A percentile compares a stretch with the other conserved stretches of the same genome.
phyloP scores from a whole-genome alignment of 2,113 vertebrate species.

The Collichthys lucidus region DNA sequence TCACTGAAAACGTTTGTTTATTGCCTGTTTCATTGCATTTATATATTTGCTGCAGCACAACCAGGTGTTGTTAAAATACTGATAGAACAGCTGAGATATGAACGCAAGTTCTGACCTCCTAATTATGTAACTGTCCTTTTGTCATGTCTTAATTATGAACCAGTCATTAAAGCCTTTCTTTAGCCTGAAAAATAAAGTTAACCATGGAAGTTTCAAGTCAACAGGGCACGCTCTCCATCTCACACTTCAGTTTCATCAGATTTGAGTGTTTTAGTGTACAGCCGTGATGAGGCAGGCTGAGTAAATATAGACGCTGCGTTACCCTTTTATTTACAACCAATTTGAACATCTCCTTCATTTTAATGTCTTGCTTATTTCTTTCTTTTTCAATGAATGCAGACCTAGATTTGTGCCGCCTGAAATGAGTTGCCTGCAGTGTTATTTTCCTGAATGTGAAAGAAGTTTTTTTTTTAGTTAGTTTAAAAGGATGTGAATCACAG shows the following conservation, averaged over 20 bases:
- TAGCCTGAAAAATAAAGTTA: not conserved
- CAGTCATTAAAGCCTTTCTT: not conserved
- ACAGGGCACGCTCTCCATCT: not conserved
- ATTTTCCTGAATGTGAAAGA: constrained; percentile 5
- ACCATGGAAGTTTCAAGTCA: not conserved
- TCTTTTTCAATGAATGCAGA: not conserved
- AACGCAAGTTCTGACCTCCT: not conserved
- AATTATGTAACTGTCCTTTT: not conserved
- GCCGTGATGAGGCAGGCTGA: not conserved
- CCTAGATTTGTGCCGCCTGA: not conserved
- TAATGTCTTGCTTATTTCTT: not conserved
- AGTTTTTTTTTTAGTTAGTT: not conserved
- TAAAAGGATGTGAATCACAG: constrained; percentile 2
- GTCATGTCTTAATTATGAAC: not conserved
- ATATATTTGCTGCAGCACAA: not conserved
- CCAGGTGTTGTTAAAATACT: not conserved
- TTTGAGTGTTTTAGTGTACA: constrained; percentile 6
- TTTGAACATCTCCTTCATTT: not conserved
- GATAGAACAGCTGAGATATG: no score
- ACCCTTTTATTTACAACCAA: constrained; percentile 13
- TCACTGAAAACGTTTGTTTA: not conserved
- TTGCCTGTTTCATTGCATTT: no score
- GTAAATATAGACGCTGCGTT: not conserved
- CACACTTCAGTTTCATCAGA: not conserved
- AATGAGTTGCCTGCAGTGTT: constrained; percentile 17